Evolutionary conservation across 2,888 invertebrate genomes (phyloP).

Genomic region (Escarpia spicata): DNA sequence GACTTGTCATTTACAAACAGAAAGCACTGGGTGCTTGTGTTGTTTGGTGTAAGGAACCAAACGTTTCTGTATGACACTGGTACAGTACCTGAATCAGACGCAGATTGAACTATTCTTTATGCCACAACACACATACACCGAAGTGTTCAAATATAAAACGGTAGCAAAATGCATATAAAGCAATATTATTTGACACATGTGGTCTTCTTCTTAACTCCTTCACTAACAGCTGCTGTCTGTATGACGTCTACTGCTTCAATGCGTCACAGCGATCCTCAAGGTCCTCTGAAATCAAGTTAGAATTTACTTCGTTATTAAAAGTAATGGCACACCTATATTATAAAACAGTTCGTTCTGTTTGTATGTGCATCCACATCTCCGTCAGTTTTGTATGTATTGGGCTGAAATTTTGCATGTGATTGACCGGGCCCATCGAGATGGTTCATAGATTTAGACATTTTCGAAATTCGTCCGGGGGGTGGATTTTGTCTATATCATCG

Average conservation of each 20-base stretch:
- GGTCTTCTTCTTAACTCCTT: neutral
- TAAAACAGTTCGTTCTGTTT: too few relatives aligned
- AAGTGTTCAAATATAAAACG: neutral
- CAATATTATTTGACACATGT: neutral
- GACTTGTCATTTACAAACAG: neutral
- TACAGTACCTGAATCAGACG: neutral
- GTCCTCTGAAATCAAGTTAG: neutral
- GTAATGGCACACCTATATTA: too few relatives aligned
- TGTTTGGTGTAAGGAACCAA: neutral
- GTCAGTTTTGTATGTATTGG: too few relatives aligned
- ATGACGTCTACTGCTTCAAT: neutral
- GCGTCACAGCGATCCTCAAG: neutral
- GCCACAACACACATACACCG: neutral
- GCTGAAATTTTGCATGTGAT: too few relatives aligned
- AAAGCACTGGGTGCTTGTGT: neutral
- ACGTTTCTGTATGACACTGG: neutral
- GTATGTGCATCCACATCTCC: too few relatives aligned
- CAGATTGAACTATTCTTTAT: neutral
- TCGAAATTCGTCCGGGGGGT: too few relatives aligned
- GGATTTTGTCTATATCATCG: too few relatives aligned
- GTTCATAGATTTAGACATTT: too few relatives aligned
- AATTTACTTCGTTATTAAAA: too few relatives aligned
- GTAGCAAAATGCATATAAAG: slow-evolving; percentile 10
- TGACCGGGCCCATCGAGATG: too few relatives aligned
- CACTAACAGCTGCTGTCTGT: neutral